These are phyloP conservation scores for Psix sp. DNA, from an alignment of 1,140 invertebrate genomes.

Conservation along the genomic window DNA sequence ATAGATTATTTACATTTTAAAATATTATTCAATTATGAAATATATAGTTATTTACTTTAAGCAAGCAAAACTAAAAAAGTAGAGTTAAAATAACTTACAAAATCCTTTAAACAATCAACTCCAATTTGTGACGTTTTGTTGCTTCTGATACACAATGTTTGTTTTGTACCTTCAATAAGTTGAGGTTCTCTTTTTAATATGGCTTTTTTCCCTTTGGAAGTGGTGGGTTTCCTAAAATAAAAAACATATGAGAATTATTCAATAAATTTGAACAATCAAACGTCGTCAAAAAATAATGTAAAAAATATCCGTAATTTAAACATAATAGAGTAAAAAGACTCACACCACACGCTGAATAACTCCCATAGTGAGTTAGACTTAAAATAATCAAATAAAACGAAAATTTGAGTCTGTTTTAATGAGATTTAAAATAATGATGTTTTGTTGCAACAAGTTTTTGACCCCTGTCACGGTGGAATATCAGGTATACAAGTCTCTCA, in stretches of 20 bases:
- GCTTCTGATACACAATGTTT: conserved; percentile 90
- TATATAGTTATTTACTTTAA: conserved; percentile 8
- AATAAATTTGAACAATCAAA: background rate
- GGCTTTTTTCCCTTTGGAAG: conserved; percentile 90
- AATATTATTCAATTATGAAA: conserved; percentile 2
- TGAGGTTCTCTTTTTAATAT: conserved; percentile 90
- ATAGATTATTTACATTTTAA: background rate
- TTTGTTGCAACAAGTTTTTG: too few relatives aligned
- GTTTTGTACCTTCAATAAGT: conserved; percentile 92
- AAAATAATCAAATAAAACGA: too few relatives aligned
- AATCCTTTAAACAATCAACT: conserved; percentile 89
- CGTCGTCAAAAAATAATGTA: too few relatives aligned
- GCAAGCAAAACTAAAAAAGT: conserved; percentile 4
- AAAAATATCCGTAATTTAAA: conserved; percentile 6
- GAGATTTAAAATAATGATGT: too few relatives aligned
- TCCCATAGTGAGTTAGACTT: conserved; percentile 66
- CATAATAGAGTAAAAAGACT: conserved; percentile 56
- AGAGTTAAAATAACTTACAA: conserved; percentile 79
- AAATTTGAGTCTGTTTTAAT: too few relatives aligned
- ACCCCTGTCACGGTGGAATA: too few relatives aligned
- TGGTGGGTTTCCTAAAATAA: conserved; percentile 87
- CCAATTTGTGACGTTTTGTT: conserved; percentile 88
- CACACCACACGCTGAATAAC: conserved; percentile 75
- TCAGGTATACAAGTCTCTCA: too few relatives aligned
- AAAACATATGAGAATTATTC: conserved; percentile 11